phyloP scores from a whole-genome alignment of 2,797 vertebrate genomes.

The Scyliorhinus canicula region DNA sequence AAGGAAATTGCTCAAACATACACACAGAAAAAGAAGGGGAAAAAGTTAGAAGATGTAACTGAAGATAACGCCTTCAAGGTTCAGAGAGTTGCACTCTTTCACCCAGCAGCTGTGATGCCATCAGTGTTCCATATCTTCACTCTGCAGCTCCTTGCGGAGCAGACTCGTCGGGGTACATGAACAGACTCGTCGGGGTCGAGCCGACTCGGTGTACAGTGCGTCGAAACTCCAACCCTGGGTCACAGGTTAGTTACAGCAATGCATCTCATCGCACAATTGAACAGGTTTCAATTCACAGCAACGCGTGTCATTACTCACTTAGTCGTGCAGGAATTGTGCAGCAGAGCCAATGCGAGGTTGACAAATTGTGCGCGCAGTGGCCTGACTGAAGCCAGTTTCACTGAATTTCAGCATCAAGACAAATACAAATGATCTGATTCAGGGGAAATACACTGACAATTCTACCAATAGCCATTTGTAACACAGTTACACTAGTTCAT shows the following conservation, averaged over 20 bases:
- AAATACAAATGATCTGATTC: background rate
- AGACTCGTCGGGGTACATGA: too few species aligned
- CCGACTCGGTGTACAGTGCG: background rate
- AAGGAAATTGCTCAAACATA: background rate
- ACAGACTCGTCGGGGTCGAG: background rate
- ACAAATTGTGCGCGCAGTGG: too few species aligned
- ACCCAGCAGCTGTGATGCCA: background rate
- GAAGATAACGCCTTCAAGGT: background rate
- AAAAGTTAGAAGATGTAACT: background rate
- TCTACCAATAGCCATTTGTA: background rate
- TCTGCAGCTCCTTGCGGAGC: background rate
- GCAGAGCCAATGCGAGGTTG: background rate
- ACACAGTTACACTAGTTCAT: background rate
- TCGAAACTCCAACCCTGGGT: background rate
- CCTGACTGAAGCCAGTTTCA: background rate
- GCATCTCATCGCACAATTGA: background rate
- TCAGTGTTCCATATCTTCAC: background rate
- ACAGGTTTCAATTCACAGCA: background rate
- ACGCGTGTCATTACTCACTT: background rate
- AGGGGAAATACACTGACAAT: background rate
- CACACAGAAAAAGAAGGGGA: background rate
- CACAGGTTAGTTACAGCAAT: background rate
- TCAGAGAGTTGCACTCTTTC: background rate
- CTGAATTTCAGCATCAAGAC: background rate
- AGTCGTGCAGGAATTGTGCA: background rate